These are phyloP conservation scores for Ceratitis capitata DNA, from an alignment of 1,140 invertebrate species.

Conservation along the genomic window DNA sequence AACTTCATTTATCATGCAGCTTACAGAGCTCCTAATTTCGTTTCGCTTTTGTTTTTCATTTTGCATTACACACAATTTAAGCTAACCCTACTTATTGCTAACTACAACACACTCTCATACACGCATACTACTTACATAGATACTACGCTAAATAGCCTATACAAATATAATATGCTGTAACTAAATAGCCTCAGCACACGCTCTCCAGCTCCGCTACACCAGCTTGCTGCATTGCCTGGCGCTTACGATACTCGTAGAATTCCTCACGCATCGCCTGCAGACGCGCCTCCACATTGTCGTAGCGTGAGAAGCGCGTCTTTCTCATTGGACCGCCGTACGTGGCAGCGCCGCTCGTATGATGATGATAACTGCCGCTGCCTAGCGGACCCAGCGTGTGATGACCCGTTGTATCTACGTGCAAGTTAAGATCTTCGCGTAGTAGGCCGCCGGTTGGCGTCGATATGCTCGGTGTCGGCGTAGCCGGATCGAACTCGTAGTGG, in stretches of 20 bases:
- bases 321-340: conserved; percentile 47
- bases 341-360: conserved; percentile 56
- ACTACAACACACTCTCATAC: neutral
- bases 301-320: conserved; percentile 64
- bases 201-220: conserved; percentile 79
- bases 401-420: conserved; percentile 56
- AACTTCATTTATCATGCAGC: neutral
- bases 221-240: conserved; percentile 75
- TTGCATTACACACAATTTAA: neutral
- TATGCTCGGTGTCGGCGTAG: conserved; percentile 76
- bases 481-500: conserved; percentile 92
- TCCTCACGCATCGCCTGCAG: conserved; percentile 95
- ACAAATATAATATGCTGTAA: neutral
- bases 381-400: conserved; percentile 54
- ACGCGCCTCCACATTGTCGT: conserved; percentile 87
- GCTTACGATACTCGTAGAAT: conserved; percentile 90
- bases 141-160: neutral
- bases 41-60: neutral
- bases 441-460: conserved; percentile 70
- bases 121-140: neutral
- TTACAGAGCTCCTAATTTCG: too few species aligned
- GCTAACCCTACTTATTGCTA: neutral
- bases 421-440: conserved; percentile 65
- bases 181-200: conserved; percentile 74
- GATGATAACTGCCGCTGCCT: conserved; percentile 64